Evolutionary conservation across 2,888 invertebrate genomes (phyloP), one percentile per base, ranked within the genome.

Genomic region (Thymelicus lineola): DNA sequence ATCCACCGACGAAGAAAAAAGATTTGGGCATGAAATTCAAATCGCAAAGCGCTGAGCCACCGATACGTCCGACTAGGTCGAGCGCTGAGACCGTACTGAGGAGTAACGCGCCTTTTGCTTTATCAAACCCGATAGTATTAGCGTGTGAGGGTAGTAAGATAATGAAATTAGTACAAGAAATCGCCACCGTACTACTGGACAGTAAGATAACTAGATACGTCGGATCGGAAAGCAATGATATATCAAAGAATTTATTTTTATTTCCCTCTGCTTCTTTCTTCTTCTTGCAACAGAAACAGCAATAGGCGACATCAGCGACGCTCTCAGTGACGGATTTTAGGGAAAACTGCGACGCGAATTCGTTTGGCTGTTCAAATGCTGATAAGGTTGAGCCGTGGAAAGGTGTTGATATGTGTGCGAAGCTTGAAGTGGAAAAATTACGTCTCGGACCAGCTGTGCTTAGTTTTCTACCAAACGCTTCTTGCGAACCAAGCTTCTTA

Each of bases 141-240:
- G 97, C 97, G 80, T 97, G 97, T 0, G 96, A 95, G 2, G 98
- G 97, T 75, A 98, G 88, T 1, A 97, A 82, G 50, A 98, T 97
- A n/a, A 97, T 96, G 77, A 98, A 97, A 84, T 98, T 98, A 0
- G 97, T 97, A 76, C 97, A 97, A 42, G 97, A 97, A 71, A 98
- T 97, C 5, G 97, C 98, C 59, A 97, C 97, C 0, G 97, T 97
- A 59, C 97, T 97, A 79, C 97, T 97, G 0, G 97, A 97, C 71
- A 97, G 95, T 7, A 98, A 85, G 66, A 98, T 97, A 0, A 98
- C 95, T 66, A 97, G 91, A 79, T 97, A 98, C 20, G 97, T 93
- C 0, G 97, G 97, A 82, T 98, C 97, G 72, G 90, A 95, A 0
- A 98, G 84, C 0, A 98, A 87, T 0, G 95, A 94, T 1, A 96